Conservation (phyloP, 1,140 invertebrate genomes). For the Aphis craccivora region DNA sequence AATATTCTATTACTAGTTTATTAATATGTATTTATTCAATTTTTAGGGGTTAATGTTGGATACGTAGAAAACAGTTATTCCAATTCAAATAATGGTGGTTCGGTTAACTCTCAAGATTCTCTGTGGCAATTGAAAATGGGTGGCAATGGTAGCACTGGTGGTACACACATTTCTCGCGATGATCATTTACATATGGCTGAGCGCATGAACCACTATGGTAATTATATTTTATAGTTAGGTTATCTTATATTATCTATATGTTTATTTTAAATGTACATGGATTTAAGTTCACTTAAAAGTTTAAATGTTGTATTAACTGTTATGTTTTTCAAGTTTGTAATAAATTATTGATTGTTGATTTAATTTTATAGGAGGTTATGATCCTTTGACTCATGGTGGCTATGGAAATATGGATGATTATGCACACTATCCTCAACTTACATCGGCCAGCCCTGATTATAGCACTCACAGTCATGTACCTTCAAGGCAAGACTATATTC, state of each 20-base stretch:
- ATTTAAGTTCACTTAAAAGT: neutral
- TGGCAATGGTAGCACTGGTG: slow-evolving; percentile 48
- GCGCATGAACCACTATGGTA: slow-evolving; percentile 66
- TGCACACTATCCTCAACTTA: slow-evolving; percentile 80
- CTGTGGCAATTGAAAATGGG: slow-evolving; percentile 91
- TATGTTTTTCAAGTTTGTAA: neutral
- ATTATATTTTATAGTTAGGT: slow-evolving; percentile 31
- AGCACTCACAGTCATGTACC: slow-evolving; percentile 73
- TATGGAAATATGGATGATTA: slow-evolving; percentile 87
- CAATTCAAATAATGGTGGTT: slow-evolving; percentile 90
- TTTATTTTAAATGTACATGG: neutral
- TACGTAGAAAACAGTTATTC: slow-evolving; percentile 91
- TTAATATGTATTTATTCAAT: slow-evolving; percentile 22
- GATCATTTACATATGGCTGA: slow-evolving; percentile 68
- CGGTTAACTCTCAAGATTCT: slow-evolving; percentile 93
- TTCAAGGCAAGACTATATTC: slow-evolving; percentile 79
- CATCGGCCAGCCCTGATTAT: slow-evolving; percentile 68
- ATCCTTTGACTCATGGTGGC: slow-evolving; percentile 79
- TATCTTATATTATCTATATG: neutral
- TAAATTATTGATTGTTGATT: neutral
- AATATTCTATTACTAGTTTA: neutral
- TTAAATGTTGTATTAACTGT: neutral
- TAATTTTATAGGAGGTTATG: slow-evolving; percentile 69
- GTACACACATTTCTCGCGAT: slow-evolving; percentile 55
- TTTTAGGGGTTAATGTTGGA: slow-evolving; percentile 81